Percentiles rank a stretch among this genome's conserved stretches.
Conservation (phyloP, 2,113 vertebrate genomes). For the Centropus bengalensis region DNA sequence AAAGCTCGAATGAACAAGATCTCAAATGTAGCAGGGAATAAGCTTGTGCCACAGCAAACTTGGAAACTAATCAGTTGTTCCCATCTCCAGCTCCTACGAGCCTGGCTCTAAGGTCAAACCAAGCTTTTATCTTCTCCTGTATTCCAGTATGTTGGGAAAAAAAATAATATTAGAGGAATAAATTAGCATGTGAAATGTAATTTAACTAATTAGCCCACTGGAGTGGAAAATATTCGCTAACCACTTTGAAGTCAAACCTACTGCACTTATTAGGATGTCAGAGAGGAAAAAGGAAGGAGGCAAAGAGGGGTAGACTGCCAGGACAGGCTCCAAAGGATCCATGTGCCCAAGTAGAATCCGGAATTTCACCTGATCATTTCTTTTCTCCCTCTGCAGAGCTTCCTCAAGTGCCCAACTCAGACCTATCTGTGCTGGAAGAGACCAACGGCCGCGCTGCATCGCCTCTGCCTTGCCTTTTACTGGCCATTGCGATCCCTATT, state of each 20-base stretch:
- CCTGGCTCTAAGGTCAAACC: constrained; percentile 39
- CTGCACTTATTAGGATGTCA: not conserved
- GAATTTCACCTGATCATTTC: not conserved
- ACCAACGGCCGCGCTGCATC: not conserved
- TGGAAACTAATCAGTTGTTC: not conserved
- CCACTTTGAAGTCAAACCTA: constrained; percentile 47
- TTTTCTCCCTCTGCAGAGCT: not conserved
- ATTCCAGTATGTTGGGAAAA: not conserved
- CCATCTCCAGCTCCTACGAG: constrained; percentile 9
- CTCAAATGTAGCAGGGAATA: not conserved
- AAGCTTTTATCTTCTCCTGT: constrained; percentile 34
- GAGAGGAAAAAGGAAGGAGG: not conserved
- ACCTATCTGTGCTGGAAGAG: not conserved
- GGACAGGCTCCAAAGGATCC: not conserved
- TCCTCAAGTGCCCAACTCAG: not conserved
- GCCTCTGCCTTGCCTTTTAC: not conserved
- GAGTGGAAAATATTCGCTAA: constrained; percentile 53
- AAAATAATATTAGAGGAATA: constrained; percentile 40
- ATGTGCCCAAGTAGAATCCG: not conserved
- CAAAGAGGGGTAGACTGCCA: not conserved
- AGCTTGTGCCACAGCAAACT: not conserved
- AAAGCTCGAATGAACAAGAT: not conserved
- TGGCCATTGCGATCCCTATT: not conserved
- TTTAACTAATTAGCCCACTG: constrained; percentile 60
- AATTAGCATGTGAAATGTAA: constrained; percentile 67